These are phyloP conservation scores for Sminthurides aquaticus DNA, from an alignment of 2,888 invertebrate genomes.

Conservation along the genomic window DNA sequence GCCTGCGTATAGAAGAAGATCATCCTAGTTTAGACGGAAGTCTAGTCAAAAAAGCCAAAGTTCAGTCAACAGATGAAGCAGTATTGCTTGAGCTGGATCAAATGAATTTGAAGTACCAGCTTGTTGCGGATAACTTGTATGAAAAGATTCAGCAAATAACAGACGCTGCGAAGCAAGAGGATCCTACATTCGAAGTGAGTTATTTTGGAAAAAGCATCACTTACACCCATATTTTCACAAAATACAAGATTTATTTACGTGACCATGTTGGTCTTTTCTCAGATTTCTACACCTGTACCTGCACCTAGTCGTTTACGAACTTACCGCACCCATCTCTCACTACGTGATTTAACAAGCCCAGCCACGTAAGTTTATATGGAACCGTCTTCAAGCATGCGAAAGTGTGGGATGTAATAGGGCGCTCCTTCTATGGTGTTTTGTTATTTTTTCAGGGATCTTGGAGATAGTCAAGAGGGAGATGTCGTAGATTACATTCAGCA, in stretches of 20 bases:
- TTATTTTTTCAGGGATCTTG: slow-evolving; percentile 28
- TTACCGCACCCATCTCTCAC: slow-evolving; percentile 35
- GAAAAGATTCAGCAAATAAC: slow-evolving; percentile 62
- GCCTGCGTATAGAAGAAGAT: slow-evolving; percentile 69
- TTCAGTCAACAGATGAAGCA: slow-evolving; percentile 59
- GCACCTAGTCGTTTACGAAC: slow-evolving; percentile 43
- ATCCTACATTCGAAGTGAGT: slow-evolving; percentile 69
- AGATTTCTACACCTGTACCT: slow-evolving; percentile 36
- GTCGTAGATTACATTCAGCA: slow-evolving; percentile 37
- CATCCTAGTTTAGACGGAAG: slow-evolving; percentile 69
- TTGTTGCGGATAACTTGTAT: slow-evolving; percentile 61
- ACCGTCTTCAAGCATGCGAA: too few species aligned
- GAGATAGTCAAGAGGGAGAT: slow-evolving; percentile 32
- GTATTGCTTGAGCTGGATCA: slow-evolving; percentile 71
- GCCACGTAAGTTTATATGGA: slow-evolving; percentile 28
- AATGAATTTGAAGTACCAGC: slow-evolving; percentile 70
- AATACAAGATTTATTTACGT: not conserved
- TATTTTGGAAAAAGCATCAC: not conserved
- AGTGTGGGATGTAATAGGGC: too few species aligned
- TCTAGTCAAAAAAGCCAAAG: slow-evolving; percentile 45
- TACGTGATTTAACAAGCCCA: slow-evolving; percentile 38
- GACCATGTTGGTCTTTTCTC: not conserved
- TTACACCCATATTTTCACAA: not conserved
- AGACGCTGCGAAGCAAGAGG: slow-evolving; percentile 58
- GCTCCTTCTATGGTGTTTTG: not conserved